phyloP scores from a whole-genome alignment of 92 coral and sea anemone genomes.

The Palythoa caribaeorum region DNA sequence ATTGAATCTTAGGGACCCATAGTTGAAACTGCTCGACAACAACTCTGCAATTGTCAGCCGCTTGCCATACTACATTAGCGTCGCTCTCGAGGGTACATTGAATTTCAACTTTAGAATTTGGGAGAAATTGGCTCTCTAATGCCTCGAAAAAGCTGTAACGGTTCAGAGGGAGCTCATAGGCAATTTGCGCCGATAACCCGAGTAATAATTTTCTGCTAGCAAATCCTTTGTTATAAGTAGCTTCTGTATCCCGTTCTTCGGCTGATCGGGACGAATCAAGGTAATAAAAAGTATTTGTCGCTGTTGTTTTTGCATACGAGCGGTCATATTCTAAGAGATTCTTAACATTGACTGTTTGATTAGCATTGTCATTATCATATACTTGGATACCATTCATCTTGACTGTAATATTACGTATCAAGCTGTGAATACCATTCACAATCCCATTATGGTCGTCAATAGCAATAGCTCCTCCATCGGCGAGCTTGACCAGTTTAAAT shows the following conservation, averaged over 20 bases:
- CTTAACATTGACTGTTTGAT: background rate
- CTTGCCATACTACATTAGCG: constrained; percentile 15
- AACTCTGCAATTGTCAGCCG: background rate
- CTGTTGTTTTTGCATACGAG: background rate
- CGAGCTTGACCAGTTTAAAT: background rate
- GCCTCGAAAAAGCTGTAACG: background rate
- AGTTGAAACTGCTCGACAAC: background rate
- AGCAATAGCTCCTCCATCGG: background rate
- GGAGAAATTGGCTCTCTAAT: background rate
- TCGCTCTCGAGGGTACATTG: constrained; percentile 3
- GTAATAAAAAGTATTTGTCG: background rate
- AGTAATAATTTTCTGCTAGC: background rate
- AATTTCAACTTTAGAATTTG: background rate
- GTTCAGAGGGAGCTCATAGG: background rate
- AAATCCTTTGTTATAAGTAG: constrained; percentile 4
- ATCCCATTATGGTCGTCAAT: background rate
- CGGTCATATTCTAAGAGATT: background rate
- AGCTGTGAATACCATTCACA: background rate
- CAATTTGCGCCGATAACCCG: background rate
- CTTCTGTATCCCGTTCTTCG: background rate
- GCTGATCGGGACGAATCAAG: background rate
- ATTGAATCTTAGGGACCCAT: background rate
- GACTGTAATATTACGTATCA: background rate
- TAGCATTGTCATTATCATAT: background rate
- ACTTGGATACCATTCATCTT: background rate